Percentiles rank a stretch among this genome's conserved stretches.
Evolutionary conservation across 2,113 vertebrate genomes (phyloP).

Genomic region (Tricholaema leucomelas): DNA sequence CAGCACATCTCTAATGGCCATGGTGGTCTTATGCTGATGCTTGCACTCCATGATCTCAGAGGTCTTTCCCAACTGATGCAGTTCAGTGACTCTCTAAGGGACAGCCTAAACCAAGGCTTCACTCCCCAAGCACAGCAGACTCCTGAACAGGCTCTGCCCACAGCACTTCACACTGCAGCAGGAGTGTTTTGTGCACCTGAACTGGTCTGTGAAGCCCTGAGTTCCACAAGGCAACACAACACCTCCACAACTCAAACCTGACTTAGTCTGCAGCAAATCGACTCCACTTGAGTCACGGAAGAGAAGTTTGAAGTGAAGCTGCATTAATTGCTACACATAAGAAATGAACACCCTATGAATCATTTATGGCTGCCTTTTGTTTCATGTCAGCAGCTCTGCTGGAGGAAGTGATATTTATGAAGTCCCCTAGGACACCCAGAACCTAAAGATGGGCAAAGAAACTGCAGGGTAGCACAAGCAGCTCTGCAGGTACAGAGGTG

Average conservation of each 20-base stretch:
- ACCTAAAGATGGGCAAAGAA: constrained; percentile 24
- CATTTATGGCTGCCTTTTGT: constrained; percentile 62
- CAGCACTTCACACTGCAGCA: neutral
- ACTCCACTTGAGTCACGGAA: neutral
- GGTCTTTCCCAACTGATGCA: too few relatives aligned
- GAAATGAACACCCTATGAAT: constrained; percentile 64
- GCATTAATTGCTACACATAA: constrained; percentile 63
- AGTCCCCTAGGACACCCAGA: constrained; percentile 52
- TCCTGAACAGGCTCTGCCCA: neutral
- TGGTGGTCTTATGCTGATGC: too few relatives aligned
- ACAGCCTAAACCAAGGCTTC: neutral
- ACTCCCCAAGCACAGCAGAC: neutral
- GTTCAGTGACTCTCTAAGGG: too few relatives aligned
- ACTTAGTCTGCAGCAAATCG: neutral
- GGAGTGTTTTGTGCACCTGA: neutral
- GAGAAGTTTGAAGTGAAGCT: constrained; percentile 48
- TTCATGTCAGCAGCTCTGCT: constrained; percentile 68
- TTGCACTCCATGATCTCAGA: too few relatives aligned
- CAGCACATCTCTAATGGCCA: too few relatives aligned
- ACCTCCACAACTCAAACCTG: neutral
- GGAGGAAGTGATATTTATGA: constrained; percentile 67
- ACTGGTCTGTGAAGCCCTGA: neutral
- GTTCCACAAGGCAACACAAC: neutral
- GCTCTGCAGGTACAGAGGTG: neutral
- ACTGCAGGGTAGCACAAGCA: neutral